Evolutionary conservation across 2,888 invertebrate genomes (phyloP).

Genomic region (Latheticus oryzae): DNA sequence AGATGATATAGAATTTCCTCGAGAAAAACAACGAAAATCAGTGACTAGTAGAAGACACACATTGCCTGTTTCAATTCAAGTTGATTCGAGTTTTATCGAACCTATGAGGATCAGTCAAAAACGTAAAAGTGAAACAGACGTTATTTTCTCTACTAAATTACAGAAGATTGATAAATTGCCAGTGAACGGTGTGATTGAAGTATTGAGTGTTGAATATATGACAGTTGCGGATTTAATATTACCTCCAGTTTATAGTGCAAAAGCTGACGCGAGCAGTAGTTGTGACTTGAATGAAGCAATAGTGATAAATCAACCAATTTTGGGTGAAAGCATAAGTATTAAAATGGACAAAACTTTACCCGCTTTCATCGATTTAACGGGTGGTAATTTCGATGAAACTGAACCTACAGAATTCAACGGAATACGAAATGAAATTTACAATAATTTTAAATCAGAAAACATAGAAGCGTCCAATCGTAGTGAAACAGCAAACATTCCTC

Average conservation of each 20-base stretch:
- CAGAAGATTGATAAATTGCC: not conserved
- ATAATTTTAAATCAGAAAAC: too few species aligned
- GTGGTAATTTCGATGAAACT: not conserved
- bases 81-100: not conserved
- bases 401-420: not conserved
- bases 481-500: not conserved
- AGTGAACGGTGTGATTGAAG: not conserved
- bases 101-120: conserved; percentile 3
- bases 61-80: conserved; percentile 2
- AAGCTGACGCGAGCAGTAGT: too few species aligned
- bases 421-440: too few species aligned
- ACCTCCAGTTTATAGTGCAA: conserved; percentile 6
- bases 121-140: conserved; percentile 11
- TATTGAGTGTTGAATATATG: not conserved
- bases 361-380: not conserved
- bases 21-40: not conserved
- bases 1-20: conserved; percentile 1
- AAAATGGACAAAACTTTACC: not conserved
- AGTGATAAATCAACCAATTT: not conserved
- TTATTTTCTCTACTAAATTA: not conserved
- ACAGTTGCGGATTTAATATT: not conserved
- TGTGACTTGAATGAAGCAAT: not conserved
- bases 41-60: not conserved
- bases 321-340: not conserved
- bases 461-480: not conserved